phyloP scores from a whole-genome alignment of 1,140 invertebrate genomes.

The Calycopis cecrops region DNA sequence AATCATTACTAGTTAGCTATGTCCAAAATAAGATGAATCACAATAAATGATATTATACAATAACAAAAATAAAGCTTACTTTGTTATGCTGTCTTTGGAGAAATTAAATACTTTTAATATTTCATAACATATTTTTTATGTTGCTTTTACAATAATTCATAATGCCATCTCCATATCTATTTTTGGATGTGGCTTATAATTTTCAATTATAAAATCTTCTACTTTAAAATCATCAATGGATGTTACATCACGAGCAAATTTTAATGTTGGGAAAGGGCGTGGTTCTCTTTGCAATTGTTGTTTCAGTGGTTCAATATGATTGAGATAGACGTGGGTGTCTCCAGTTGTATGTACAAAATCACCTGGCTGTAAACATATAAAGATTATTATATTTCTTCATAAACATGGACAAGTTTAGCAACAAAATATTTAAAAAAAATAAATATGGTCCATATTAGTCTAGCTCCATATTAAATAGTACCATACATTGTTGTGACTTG shows the following conservation, averaged over 20 bases:
- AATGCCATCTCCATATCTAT: slow-evolving; percentile 98
- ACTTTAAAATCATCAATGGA: slow-evolving; percentile 93
- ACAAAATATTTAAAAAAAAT: too few relatives aligned
- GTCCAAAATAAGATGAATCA: too few relatives aligned
- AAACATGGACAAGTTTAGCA: background rate
- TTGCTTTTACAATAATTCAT: slow-evolving; percentile 67
- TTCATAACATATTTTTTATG: too few relatives aligned
- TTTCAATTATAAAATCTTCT: slow-evolving; percentile 92
- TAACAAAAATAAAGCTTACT: too few relatives aligned
- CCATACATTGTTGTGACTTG: too few relatives aligned
- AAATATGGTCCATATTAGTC: too few relatives aligned
- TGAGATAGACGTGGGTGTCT: slow-evolving; percentile 97
- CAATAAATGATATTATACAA: too few relatives aligned
- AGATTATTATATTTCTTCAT: background rate
- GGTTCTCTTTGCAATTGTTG: slow-evolving; percentile 90
- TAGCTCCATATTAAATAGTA: too few relatives aligned
- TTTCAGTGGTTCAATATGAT: slow-evolving; percentile 91
- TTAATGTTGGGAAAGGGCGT: slow-evolving; percentile 88
- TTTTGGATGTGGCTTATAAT: slow-evolving; percentile 93
- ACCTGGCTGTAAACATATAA: slow-evolving; percentile 80
- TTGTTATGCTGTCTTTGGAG: too few relatives aligned
- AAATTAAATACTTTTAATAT: too few relatives aligned
- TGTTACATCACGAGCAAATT: slow-evolving; percentile 63
- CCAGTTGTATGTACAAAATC: slow-evolving; percentile 98
- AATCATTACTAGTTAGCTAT: too few relatives aligned